These are phyloP conservation scores for Acipenser oxyrinchus DNA, from an alignment of 2,797 vertebrate species.

Conservation along the genomic window DNA sequence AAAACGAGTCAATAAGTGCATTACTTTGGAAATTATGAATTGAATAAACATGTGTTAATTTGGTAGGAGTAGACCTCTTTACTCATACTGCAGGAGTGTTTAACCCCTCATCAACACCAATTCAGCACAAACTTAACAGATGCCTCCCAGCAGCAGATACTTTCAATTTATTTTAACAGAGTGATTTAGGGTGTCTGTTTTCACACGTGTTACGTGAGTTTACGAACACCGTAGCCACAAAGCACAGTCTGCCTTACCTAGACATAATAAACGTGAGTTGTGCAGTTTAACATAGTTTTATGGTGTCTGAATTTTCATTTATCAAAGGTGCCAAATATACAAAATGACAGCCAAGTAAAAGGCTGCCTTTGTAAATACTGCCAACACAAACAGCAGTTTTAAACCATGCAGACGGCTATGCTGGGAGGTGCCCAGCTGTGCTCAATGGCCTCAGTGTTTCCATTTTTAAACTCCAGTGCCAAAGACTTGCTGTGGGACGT, in stretches of 20 bases:
- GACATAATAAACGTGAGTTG: conserved; percentile 17
- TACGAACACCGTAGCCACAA: conserved; percentile 4
- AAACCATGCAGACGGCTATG: conserved; percentile 32
- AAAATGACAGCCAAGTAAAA: conserved; percentile 30
- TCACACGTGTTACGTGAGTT: not conserved
- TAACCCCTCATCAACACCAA: no score
- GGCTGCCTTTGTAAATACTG: conserved; percentile 37
- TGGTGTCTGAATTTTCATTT: conserved; percentile 13
- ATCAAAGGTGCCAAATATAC: conserved; percentile 28
- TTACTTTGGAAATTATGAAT: no score
- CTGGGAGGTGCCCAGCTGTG: conserved; percentile 34
- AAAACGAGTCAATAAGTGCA: no score
- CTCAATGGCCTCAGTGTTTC: conserved; percentile 38
- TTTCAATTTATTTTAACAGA: no score
- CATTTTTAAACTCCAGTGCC: conserved; percentile 15
- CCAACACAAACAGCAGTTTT: conserved; percentile 42
- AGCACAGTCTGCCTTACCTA: conserved; percentile 32
- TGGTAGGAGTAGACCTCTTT: no score
- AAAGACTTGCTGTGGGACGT: conserved; percentile 21
- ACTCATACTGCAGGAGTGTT: no score
- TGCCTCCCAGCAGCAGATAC: no score
- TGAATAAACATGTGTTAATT: no score
- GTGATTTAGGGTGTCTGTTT: not conserved
- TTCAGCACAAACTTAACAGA: no score
- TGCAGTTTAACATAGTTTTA: conserved; percentile 9